Base-by-base conservation (phyloP, 2,888 invertebrate genomes). In the Caenorhabditis drosophilae region DNA sequence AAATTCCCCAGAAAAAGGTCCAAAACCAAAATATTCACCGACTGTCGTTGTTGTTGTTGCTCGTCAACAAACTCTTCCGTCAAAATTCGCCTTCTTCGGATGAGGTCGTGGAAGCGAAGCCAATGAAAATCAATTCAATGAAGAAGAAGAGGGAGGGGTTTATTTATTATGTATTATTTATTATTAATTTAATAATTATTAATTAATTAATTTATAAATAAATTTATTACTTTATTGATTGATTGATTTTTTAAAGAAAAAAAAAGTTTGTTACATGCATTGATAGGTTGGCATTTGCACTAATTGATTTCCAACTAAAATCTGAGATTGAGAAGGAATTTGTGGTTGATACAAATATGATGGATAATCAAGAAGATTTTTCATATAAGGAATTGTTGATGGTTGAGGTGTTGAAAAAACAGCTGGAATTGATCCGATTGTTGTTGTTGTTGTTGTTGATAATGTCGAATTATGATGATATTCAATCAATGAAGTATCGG, bases 281-380 rank as follows among this genome's bases (percentile, higher is more conserved):
- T 58, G 63, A 54, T 64, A 64, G 3, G 63, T 31, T 9, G 53
- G 51, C 57, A 63, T 63, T 35, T 46, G 50, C 15, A 51, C 55
- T n/a, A 57, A 34, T 31, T 52, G 50, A 41, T 53, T 53, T 36
- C 52, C 52, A 20, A 63, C 53, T 31, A 62, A 46, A n/a, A 62
- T 36, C 44, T 52, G 55, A 15, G 54, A 46, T 40, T 38, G 55
- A 20, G 15, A 20, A 15, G n/a, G 49, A 7, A 1, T 38, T 12
- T 2, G 45, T 23, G 1, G 35, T 26, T 1, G 49, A 23, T n/a
- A 31, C 31, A 31, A 31, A 31, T 31, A 68, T 1, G 70, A 45
- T 7, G 70, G 70, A 48, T 66, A 66, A 16, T 73, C 73, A 23
- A 73, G 45, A 15, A 73, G 51, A 26, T 44, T 57, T 49, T 68